A percentile compares a stretch with the other conserved stretches of the same genome.
Evolutionary conservation across 2,113 vertebrate genomes (phyloP).

Genomic region (Calonectris borealis): DNA sequence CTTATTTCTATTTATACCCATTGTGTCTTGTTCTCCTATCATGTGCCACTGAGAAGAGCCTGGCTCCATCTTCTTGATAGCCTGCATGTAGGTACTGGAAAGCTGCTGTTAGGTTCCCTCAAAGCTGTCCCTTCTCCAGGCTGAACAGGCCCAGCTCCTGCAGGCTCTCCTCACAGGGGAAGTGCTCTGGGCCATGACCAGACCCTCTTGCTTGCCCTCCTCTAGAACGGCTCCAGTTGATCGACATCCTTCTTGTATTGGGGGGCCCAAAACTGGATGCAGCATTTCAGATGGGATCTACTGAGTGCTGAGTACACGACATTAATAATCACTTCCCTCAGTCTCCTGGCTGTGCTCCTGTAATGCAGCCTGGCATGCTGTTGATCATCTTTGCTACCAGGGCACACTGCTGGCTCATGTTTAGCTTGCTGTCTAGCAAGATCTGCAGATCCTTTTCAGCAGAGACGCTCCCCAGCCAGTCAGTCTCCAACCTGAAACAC

Average conservation of each 20-base stretch:
- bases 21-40: background rate
- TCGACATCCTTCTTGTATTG: background rate
- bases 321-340: background rate
- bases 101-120: background rate
- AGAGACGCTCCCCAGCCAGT: background rate
- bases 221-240: background rate
- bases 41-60: background rate
- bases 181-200: background rate
- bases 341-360: background rate
- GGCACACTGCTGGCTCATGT: background rate
- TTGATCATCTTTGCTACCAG: background rate
- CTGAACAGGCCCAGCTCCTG: background rate
- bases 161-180: background rate
- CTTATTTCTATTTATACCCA: background rate
- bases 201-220: background rate
- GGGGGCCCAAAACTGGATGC: background rate
- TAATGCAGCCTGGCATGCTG: background rate
- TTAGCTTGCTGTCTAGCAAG: background rate
- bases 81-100: background rate
- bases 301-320: background rate
- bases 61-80: background rate
- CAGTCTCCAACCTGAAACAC: background rate
- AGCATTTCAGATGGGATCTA: background rate
- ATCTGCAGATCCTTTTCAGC: background rate
- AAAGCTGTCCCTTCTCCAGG: background rate